A percentile compares a stretch with the other conserved stretches of the same genome.
Conservation (phyloP, 35 echinoderm and acorn worm genomes). For the Ophiothrix spiculata region DNA sequence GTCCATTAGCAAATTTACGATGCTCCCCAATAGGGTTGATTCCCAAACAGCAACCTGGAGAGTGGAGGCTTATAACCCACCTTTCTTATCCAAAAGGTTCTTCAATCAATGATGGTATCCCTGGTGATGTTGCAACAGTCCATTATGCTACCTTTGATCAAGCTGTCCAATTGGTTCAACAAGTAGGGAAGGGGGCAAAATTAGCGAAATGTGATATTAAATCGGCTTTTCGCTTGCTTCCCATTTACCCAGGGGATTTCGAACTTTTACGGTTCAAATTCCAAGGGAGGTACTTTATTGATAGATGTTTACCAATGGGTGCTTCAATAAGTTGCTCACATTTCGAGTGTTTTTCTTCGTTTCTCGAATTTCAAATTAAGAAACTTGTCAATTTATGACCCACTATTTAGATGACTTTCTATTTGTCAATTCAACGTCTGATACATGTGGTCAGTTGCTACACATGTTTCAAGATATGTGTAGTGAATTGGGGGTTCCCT, state of each 20-base stretch:
- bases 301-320: neutral
- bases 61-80: conserved; percentile 39
- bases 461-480: conserved; percentile 13
- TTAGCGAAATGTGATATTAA: neutral
- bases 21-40: conserved; percentile 44
- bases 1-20: conserved; percentile 27
- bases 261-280: neutral
- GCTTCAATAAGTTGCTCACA: neutral
- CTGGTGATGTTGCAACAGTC: neutral
- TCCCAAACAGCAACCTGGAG: conserved; percentile 16
- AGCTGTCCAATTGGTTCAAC: neutral
- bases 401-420: neutral
- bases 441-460: conserved; percentile 2
- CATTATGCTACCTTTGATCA: conserved; percentile 30
- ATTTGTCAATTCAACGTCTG: neutral
- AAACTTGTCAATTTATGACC: neutral
- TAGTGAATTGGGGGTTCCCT: conserved; percentile 39
- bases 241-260: neutral
- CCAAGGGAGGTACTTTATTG: neutral
- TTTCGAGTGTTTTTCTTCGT: neutral
- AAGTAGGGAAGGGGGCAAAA: neutral
- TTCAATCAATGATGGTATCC: conserved; percentile 41
- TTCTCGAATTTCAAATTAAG: neutral
- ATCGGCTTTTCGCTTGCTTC: neutral
- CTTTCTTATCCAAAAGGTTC: conserved; percentile 11